Evolutionary conservation across 2,888 invertebrate species (phyloP), one percentile per base, ranked within the genome.

Genomic region (Lasioglossum leucozonium): DNA sequence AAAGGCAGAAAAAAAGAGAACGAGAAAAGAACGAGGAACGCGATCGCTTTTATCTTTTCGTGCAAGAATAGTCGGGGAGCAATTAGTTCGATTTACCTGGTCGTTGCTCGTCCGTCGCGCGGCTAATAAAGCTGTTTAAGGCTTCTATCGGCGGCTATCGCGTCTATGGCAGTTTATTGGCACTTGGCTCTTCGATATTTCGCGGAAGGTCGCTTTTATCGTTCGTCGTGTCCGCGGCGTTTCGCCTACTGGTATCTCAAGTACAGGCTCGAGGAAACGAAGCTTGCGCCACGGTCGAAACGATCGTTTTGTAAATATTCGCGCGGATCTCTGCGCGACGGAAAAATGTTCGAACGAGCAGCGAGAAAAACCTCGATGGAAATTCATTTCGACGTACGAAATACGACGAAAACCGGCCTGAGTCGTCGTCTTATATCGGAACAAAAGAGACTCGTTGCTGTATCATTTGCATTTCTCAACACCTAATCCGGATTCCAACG

Each of bases 101-200:
- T 65, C 13, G 58, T 58, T 65, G 65, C 34, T 18, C 65, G 34
- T 16, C 8, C 18, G 16, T 18, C 65, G 65, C 30, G 22, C 22
- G 51, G 22, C 22, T 30, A 74, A 77, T 82, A 82, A 71, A 84
- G 84, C 58, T 62, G 77, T 84, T 84, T 65, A 72, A 37, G 77
- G 65, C 42, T 83, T 71, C 71, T 74, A 83, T 84, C 71, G 44
- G 62, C 51, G 18, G 73, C 73, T 84, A 84, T 84, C 83, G n/a
- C 58, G 51, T 58, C 83, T 51, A 47, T 55, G 69, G 58, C 77
- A 69, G 37, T 84, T 84, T 82, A 84, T 62, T 74, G 62, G 77
- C 65, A 47, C 37, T 79, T 51, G 18, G 22, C 16, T 22, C n/a
- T 5, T 77, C 58, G 83, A 84, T 82, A 77, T 67, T 55, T 11